Evolutionary conservation across 2,113 vertebrate genomes (phyloP).

Genomic region (Brachyhypopomus occidentalis): DNA sequence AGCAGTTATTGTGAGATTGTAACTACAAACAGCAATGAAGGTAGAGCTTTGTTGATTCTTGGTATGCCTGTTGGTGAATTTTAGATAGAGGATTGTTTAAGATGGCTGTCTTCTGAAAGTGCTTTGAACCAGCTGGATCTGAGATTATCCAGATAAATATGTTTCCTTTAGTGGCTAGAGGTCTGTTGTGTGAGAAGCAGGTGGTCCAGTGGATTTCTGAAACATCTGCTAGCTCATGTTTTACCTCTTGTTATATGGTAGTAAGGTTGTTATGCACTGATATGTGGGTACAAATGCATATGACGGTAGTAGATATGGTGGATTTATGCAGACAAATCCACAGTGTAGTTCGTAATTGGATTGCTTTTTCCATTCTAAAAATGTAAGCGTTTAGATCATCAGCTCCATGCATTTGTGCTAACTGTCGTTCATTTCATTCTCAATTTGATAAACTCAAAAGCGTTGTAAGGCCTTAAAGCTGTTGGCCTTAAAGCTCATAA

Average conservation of each 20-base stretch:
- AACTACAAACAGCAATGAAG: not conserved
- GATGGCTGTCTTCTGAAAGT: not conserved
- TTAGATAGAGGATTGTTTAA: not conserved
- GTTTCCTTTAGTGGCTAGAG: not conserved
- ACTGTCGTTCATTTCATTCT: slow-evolving; percentile 44
- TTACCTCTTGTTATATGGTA: not conserved
- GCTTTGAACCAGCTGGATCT: not conserved
- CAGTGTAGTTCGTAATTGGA: not conserved
- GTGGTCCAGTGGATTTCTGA: not conserved
- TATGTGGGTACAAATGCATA: not conserved
- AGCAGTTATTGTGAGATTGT: not conserved
- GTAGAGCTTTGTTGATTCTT: not conserved
- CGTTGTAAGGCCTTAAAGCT: not conserved
- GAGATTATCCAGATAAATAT: not conserved
- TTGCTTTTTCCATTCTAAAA: not conserved
- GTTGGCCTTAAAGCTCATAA: slow-evolving; percentile 21
- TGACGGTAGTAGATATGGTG: not conserved
- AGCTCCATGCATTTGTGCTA: slow-evolving; percentile 55
- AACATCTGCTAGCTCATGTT: not conserved
- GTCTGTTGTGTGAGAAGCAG: not conserved
- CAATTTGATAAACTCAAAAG: not conserved
- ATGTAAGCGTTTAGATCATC: slow-evolving; percentile 18
- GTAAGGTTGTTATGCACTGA: not conserved
- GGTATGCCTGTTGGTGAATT: not conserved
- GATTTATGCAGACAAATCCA: no score